Conservation (phyloP, 2,888 invertebrate genomes). For the Keiferia lycopersicella region DNA sequence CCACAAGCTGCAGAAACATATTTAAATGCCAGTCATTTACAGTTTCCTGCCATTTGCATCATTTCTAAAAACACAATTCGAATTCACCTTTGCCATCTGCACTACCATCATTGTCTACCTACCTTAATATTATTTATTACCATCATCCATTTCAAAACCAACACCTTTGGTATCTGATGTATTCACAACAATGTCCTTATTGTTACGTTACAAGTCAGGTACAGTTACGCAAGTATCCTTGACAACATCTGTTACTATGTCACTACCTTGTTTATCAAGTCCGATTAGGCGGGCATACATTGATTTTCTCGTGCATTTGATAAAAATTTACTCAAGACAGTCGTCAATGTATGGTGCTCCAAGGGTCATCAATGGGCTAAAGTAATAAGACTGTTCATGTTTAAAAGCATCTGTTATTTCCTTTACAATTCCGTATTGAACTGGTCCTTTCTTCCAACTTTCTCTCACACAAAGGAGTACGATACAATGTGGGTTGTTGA, state of each 20-base stretch:
- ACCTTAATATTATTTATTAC: not conserved
- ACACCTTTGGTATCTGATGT: not conserved
- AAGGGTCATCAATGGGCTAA: too few species aligned
- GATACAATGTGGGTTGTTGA: not conserved
- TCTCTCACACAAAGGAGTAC: conserved; percentile 21
- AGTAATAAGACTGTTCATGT: not conserved
- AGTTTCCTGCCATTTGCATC: conserved; percentile 3
- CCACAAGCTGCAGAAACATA: not conserved
- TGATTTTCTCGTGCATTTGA: too few species aligned
- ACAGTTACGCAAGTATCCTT: conserved; percentile 30
- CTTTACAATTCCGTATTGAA: conserved; percentile 11
- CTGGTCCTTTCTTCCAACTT: conserved; percentile 25
- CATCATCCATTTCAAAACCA: conserved; percentile 4
- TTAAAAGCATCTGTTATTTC: conserved; percentile 28
- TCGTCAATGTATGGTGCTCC: too few species aligned
- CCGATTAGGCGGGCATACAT: too few species aligned
- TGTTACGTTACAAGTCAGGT: conserved; percentile 15
- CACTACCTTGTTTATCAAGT: too few species aligned
- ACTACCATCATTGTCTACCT: not conserved
- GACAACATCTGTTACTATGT: conserved; percentile 23
- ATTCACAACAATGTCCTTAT: conserved; percentile 10
- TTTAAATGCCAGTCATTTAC: not conserved
- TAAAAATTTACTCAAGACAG: too few species aligned
- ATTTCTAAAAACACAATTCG: not conserved
- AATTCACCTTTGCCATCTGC: conserved; percentile 18